Base-by-base conservation (phyloP, 2,113 vertebrate species). In the Paedocypris sp. region DNA sequence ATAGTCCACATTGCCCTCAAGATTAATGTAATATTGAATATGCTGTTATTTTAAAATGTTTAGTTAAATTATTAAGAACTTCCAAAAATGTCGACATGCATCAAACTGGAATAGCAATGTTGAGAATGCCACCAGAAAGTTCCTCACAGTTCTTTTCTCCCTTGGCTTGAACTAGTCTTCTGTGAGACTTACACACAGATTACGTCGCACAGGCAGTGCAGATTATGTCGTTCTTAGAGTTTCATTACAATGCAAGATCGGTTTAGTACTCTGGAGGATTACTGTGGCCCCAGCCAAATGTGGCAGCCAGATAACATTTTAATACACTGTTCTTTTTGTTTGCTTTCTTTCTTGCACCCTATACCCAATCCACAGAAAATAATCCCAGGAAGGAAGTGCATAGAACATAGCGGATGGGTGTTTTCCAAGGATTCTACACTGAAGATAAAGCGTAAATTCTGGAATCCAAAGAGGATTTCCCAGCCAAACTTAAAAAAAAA, bases 191-290 rank as follows among this genome's bases (percentile, higher is more conserved):
- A 38, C 32, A 51, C 46, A n/a, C n/a, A n/a, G n/a, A n/a, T n/a
- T n/a, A n/a, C n/a, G n/a, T n/a, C 32, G 33, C 51, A 31, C 50
- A 62, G 64, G 38, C 28, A 41, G 18, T 61, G 18, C 35, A 39
- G 70, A 72, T 72, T 68, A 68, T 52, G 39, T 64, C 49, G 32
- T 51, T 39, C 49, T 57, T 50, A 46, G 56, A 64, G 29, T 65
- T 62, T 50, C 51, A 68, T 66, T 65, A 68, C 62, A 68, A 72
- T 62, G 51, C 22, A 13, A 58, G 66, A 58, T 47, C 19, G 29
- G 45, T 65, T 65, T 42, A 57, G 42, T 32, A 38, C 65, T 61
- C 50, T 4, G 45, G 56, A 49, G 66, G 65, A 72, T 67, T 72
- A 47, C 4, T 33, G 56, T 58, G 61, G 60, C 50, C 57, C 31